Evolutionary conservation across 2,888 invertebrate species (phyloP), one percentile per base, ranked within the genome.

Genomic region (Tupiocoris notatus): DNA sequence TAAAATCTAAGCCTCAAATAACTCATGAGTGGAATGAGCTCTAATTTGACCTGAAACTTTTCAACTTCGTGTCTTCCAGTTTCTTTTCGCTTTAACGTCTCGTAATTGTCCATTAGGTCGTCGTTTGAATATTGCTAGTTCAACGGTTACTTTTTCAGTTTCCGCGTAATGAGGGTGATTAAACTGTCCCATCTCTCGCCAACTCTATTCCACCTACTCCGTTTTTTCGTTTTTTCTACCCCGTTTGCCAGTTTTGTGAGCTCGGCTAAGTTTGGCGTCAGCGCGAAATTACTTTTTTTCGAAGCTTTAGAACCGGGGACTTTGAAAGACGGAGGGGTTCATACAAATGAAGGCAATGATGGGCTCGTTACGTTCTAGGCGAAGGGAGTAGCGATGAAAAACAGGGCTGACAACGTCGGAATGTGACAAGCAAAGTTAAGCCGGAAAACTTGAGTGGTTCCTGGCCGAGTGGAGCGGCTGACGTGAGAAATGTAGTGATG

Each of bases 311-410:
- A 12, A 39, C 6, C 6, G 39, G 39, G 39, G 6, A 12, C 12
- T 39, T 12, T 12, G 39, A 39, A 39, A 39, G 39, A 39, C 39
- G 39, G 39, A 39, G 3, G 12, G 18, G 20, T 18, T 21, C 61
- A 61, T 61, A 61, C 61, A 61, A 61, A 61, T 61, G 61, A 61
- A 61, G 61, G 61, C 61, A 61, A 61, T 61, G 61, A 61, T 61
- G 61, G 61, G 61, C 61, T 61, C 17, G 61, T 61, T 61, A 61
- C 61, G 21, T 61, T 21, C 21, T 18, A 16, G 61, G 20, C 39
- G 39, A 39, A 39, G 39, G 39, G 39, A 39, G 6, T 12, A 3
- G 6, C 39, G 39, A 39, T 39, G 39, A 39, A 39, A 39, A 39
- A 39, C 39, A 39, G 39, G 39, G 39, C 12, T 39, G 39, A 39